These are phyloP conservation scores for Leptinotarsa defecta DNA, from an alignment of 1,140 invertebrate genomes.

Conservation along the genomic window DNA sequence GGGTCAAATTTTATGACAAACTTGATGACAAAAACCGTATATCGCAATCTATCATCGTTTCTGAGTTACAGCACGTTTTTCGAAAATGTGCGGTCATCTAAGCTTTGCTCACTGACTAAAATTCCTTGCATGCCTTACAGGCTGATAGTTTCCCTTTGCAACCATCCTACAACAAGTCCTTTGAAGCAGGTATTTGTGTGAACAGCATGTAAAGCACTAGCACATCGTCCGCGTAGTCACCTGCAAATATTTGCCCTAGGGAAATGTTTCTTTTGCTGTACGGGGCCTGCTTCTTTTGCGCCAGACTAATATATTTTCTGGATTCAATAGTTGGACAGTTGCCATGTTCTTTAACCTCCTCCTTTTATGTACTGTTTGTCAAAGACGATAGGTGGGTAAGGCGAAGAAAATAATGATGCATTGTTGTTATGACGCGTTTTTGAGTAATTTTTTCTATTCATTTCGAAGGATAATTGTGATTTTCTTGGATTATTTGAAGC, in stretches of 20 bases:
- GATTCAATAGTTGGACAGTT: background rate
- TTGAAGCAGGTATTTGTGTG: constrained; percentile 3
- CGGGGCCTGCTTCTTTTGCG: background rate
- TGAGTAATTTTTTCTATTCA: too few species aligned
- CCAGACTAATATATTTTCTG: background rate
- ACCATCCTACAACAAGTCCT: background rate
- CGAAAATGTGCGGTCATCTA: too few species aligned
- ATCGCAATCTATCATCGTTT: too few species aligned
- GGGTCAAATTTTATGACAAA: too few species aligned
- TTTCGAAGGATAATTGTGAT: too few species aligned
- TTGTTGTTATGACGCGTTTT: too few species aligned
- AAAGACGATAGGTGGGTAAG: background rate
- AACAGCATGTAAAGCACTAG: constrained; percentile 3
- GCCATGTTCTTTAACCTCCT: background rate
- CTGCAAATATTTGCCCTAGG: constrained; percentile 14
- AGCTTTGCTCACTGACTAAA: background rate
- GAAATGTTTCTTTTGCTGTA: constrained; percentile 6
- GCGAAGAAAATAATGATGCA: too few species aligned
- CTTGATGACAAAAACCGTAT: too few species aligned
- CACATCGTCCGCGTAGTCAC: background rate
- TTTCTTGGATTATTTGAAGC: too few species aligned
- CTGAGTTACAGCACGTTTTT: too few species aligned
- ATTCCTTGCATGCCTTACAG: background rate
- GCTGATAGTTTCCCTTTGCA: constrained; percentile 6
- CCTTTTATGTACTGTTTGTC: background rate